Conservation (phyloP, 2,113 vertebrate species). For the Neofelis nebulosa region DNA sequence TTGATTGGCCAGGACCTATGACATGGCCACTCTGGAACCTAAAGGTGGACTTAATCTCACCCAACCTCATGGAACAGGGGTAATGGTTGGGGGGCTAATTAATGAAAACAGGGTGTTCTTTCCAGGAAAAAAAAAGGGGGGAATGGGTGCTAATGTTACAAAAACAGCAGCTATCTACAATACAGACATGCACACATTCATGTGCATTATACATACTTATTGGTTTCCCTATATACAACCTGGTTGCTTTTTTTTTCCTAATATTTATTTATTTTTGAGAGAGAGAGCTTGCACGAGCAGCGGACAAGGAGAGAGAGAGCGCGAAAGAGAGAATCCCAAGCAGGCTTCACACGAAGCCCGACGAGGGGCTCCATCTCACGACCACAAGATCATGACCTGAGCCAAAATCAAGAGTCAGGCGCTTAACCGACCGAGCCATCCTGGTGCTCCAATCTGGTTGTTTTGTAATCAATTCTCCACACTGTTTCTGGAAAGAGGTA, state of each 20-base stretch:
- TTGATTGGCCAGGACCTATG: not conserved
- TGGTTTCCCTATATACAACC: not conserved
- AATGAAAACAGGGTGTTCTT: not conserved
- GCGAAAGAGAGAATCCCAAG: no score
- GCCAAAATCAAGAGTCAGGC: no score
- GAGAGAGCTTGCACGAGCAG: no score
- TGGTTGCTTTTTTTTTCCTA: not conserved
- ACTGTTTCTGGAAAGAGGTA: not conserved
- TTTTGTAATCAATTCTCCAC: not conserved
- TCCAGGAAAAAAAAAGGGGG: not conserved
- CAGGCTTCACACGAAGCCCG: no score
- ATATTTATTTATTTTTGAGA: no score
- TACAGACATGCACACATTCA: not conserved
- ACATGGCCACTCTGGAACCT: not conserved
- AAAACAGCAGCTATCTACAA: not conserved
- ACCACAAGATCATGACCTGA: no score
- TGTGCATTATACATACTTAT: fast-evolving
- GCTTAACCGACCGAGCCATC: no score
- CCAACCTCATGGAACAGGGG: not conserved
- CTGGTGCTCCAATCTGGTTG: not conserved
- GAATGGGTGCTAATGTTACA: not conserved
- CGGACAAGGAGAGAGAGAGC: no score
- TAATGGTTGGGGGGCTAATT: not conserved
- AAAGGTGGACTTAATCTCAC: not conserved
- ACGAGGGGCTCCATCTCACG: no score